Evolutionary conservation across 2,797 vertebrate genomes (phyloP).

Genomic region (Hoplostethus atlanticus): DNA sequence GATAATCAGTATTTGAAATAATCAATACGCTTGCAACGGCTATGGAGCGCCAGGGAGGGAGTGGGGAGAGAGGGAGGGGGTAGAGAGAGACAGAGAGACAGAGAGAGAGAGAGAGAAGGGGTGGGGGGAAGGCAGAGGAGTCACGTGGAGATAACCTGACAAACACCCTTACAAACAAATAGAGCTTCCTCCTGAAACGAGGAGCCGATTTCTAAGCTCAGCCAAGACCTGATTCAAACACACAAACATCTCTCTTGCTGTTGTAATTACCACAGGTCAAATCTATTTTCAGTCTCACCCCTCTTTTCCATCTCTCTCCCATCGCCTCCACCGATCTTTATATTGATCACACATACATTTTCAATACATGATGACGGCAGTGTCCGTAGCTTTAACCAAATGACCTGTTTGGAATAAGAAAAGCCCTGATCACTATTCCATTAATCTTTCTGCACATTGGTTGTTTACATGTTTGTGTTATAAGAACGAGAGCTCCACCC

Average conservation of each 20-base stretch:
- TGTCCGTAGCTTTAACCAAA: slow-evolving; percentile 61
- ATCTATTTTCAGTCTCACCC: slow-evolving; percentile 66
- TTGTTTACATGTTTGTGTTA: slow-evolving; percentile 58
- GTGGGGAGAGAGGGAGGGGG: slow-evolving; percentile 29
- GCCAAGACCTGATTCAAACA: slow-evolving; percentile 60
- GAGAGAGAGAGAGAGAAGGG: slow-evolving; percentile 47
- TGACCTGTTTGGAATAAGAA: slow-evolving; percentile 59
- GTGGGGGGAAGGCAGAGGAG: slow-evolving; percentile 26
- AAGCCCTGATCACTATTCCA: slow-evolving; percentile 51
- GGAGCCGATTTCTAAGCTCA: slow-evolving; percentile 82
- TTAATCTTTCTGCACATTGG: slow-evolving; percentile 50
- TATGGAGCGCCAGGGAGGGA: slow-evolving; percentile 70
- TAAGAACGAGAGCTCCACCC: slow-evolving; percentile 62
- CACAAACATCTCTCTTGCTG: slow-evolving; percentile 41
- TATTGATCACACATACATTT: slow-evolving; percentile 73
- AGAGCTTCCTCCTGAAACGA: slow-evolving; percentile 85
- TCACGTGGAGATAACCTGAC: slow-evolving; percentile 77
- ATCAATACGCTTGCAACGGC: slow-evolving; percentile 86
- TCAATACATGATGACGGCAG: slow-evolving; percentile 51
- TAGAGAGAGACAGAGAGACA: slow-evolving; percentile 55
- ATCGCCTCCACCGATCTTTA: slow-evolving; percentile 61
- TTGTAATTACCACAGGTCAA: slow-evolving; percentile 67
- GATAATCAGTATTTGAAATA: slow-evolving; percentile 91
- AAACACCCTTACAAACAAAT: slow-evolving; percentile 72
- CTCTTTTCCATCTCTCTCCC: slow-evolving; percentile 61